phyloP scores from a whole-genome alignment of 2,113 vertebrate genomes.

The Pseudopipra pipra region DNA sequence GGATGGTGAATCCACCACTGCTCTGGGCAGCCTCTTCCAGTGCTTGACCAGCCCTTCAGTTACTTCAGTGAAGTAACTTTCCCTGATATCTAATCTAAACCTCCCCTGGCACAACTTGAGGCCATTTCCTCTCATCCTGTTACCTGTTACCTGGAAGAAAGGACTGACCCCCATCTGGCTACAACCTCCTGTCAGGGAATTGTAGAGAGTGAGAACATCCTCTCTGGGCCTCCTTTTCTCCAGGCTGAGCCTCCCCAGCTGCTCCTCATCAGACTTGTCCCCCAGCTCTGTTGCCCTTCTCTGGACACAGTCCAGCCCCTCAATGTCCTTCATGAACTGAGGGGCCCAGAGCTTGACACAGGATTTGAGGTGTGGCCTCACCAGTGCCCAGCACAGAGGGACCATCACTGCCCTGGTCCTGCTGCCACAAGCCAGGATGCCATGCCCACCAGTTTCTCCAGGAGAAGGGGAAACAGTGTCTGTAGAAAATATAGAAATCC shows the following conservation, averaged over 20 bases:
- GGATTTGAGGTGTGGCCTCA: too few relatives aligned
- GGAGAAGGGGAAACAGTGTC: not conserved
- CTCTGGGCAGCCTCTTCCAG: not conserved
- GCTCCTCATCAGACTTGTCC: not conserved
- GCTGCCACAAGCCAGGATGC: too few relatives aligned
- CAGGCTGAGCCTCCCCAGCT: not conserved
- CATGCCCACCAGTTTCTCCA: not conserved
- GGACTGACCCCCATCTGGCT: not conserved
- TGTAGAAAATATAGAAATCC: too few relatives aligned
- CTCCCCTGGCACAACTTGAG: not conserved
- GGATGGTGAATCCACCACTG: not conserved
- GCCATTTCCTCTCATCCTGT: not conserved
- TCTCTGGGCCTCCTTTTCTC: not conserved
- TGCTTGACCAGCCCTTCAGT: not conserved
- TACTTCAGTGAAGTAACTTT: not conserved
- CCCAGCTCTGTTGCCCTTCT: too few relatives aligned
- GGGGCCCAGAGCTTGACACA: too few relatives aligned
- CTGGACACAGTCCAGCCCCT: too few relatives aligned
- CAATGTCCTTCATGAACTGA: too few relatives aligned
- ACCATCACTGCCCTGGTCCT: too few relatives aligned
- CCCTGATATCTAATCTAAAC: not conserved
- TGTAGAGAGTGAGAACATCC: accelerated
- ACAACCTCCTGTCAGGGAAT: not conserved
- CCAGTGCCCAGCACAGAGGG: too few relatives aligned
- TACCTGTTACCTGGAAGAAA: not conserved